A percentile compares a stretch with the other conserved stretches of the same genome.
Evolutionary conservation across 1,140 invertebrate species (phyloP).

Genomic region (Dendrolimus punctatus): DNA sequence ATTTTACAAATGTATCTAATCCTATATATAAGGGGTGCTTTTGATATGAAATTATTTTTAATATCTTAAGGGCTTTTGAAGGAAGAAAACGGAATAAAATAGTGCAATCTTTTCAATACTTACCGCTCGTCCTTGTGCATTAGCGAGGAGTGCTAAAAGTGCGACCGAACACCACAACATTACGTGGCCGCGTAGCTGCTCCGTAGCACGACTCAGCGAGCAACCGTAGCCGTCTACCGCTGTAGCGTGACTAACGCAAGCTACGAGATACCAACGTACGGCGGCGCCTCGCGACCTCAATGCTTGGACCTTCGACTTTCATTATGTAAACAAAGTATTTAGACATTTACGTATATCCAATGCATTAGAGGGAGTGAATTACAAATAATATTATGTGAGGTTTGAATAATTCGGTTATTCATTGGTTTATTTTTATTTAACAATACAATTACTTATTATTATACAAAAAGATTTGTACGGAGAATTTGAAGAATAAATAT

Average conservation of each 20-base stretch:
- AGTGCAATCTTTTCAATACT: conserved; percentile 17
- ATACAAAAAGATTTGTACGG: too few relatives aligned
- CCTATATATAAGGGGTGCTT: too few relatives aligned
- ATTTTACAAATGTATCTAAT: too few relatives aligned
- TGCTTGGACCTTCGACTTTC: conserved; percentile 30
- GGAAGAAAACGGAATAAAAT: too few relatives aligned
- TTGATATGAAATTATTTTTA: too few relatives aligned
- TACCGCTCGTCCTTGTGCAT: conserved; percentile 64
- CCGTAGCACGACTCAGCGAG: conserved; percentile 30
- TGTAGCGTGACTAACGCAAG: conserved; percentile 56
- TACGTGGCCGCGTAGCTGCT: conserved; percentile 36
- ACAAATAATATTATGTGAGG: too few relatives aligned
- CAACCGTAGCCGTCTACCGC: conserved; percentile 33
- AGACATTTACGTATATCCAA: conserved; percentile 6
- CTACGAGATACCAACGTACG: conserved; percentile 32
- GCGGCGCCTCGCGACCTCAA: conserved; percentile 26
- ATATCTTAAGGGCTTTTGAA: too few relatives aligned
- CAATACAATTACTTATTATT: too few relatives aligned
- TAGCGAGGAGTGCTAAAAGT: conserved; percentile 52
- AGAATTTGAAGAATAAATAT: too few relatives aligned
- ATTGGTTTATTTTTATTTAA: too few relatives aligned
- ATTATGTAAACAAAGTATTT: conserved; percentile 65
- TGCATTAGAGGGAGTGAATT: too few relatives aligned
- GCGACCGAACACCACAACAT: conserved; percentile 54
- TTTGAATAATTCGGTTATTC: too few relatives aligned